Base-by-base conservation (phyloP, 1,140 invertebrate genomes). In the Scaptomyza hsui region DNA sequence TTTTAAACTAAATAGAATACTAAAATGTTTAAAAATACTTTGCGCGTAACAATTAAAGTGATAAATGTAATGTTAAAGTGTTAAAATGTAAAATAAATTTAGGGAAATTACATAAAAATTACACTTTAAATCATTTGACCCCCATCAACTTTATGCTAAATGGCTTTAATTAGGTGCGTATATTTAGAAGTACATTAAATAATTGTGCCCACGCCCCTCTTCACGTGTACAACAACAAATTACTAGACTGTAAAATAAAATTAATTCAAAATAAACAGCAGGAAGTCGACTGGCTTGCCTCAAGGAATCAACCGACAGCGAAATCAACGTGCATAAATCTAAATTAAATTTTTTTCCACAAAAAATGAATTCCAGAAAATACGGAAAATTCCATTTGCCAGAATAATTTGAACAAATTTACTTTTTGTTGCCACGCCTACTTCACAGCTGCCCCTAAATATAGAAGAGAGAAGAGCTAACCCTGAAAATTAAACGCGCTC, bases 271-370 rank as follows among this genome's bases (percentile, higher is more conserved):
- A 52, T 61, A 61, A 60, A 65, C 18, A 65, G 26, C 42, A 65
- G 61, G 16, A 21, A 44, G 29, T 29, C 15, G 24, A 18, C 12
- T 26, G 32, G 7, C 12, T 37, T 37, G 29, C 18, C 18, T 21
- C 16, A 16, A 41, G 37, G 45, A 57, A 59, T 51, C 49, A 62
- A n/a, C 39, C 37, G 12, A 35, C 2, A 44, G 19, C 60, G 37
- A 65, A 60, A 60, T 72, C 42, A 63, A 45, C 21, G 13, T 12
- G 13, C 53, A 74, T 70, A 74, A 74, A 74, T 74, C 48, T 74
- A 59, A 63, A 74, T 74, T 69, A 67, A 55, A 61, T 61, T 60
- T 67, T 21, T 13, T 35, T 0, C 5, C 16, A 15, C 16, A 24
- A 47, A 32, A 15, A 19, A 44, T 29, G n/a, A 47, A 12, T n/a